A percentile compares a stretch with the other conserved stretches of the same genome.
Evolutionary conservation across 1,140 invertebrate species (phyloP).

Genomic region (Saccostrea glomerata): DNA sequence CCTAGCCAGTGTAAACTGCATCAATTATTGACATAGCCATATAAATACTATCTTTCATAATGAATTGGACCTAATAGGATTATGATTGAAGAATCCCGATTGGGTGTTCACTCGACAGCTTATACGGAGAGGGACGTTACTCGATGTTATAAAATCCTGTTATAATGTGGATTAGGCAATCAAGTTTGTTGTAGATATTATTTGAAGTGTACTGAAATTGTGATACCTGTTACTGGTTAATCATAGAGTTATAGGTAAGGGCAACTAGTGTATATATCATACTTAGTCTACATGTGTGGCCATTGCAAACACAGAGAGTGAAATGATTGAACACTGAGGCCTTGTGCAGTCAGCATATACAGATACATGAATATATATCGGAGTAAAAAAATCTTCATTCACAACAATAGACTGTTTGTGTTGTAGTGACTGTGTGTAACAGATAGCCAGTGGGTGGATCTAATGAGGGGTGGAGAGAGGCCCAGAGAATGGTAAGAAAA

Average conservation of each 20-base stretch:
- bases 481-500: not conserved
- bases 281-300: not conserved
- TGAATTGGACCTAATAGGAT: conserved; percentile 6
- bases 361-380: not conserved
- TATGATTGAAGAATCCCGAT: not conserved
- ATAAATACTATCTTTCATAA: conserved; percentile 19
- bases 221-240: too few species aligned
- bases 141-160: not conserved
- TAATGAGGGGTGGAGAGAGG: not conserved
- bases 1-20: not conserved
- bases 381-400: conserved; percentile 22
- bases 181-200: too few species aligned
- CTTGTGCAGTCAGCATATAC: not conserved
- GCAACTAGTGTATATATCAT: not conserved
- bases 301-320: not conserved
- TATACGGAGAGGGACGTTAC: not conserved
- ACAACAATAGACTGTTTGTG: not conserved
- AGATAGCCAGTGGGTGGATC: not conserved
- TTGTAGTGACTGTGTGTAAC: not conserved
- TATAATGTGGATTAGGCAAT: too few species aligned
- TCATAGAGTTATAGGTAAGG: too few species aligned
- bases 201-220: too few species aligned
- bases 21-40: not conserved
- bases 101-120: not conserved
- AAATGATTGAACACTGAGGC: not conserved